phyloP scores from a whole-genome alignment of 2,888 invertebrate species.

The Xestia xanthographa region DNA sequence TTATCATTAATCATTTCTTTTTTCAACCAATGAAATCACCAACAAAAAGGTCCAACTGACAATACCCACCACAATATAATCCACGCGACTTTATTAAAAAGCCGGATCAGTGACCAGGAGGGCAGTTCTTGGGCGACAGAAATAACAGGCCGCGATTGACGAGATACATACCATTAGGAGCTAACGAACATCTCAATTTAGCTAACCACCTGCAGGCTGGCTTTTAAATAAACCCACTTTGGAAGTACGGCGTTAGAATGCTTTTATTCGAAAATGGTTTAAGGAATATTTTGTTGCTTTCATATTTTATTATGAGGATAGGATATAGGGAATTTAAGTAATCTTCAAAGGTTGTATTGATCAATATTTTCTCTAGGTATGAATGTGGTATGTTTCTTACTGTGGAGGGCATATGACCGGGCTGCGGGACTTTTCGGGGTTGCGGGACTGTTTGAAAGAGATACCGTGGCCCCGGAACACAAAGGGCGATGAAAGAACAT shows the following conservation, averaged over 20 bases:
- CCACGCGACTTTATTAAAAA: constrained; percentile 64
- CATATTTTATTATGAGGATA: neutral
- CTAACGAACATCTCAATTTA: constrained; percentile 87
- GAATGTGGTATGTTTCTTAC: no score
- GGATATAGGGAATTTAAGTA: no score
- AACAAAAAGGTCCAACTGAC: constrained; percentile 20
- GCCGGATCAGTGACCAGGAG: constrained; percentile 56
- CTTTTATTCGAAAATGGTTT: constrained; percentile 46
- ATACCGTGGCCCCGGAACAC: no score
- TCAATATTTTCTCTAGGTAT: no score
- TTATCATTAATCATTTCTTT: neutral
- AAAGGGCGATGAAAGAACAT: no score
- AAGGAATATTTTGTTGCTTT: constrained; percentile 12
- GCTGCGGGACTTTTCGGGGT: no score
- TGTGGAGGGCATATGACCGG: no score
- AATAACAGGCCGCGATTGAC: constrained; percentile 81
- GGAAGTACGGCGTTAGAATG: constrained; percentile 59
- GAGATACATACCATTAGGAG: constrained; percentile 84
- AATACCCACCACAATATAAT: constrained; percentile 56
- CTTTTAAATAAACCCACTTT: constrained; percentile 66
- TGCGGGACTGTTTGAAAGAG: no score
- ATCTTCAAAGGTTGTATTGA: no score
- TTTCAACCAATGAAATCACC: neutral
- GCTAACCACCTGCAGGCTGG: constrained; percentile 78
- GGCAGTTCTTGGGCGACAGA: constrained; percentile 74